Percentiles rank a stretch among this genome's conserved stretches.
Evolutionary conservation across 2,797 vertebrate genomes (phyloP).

Genomic region (Furcifer pardalis): DNA sequence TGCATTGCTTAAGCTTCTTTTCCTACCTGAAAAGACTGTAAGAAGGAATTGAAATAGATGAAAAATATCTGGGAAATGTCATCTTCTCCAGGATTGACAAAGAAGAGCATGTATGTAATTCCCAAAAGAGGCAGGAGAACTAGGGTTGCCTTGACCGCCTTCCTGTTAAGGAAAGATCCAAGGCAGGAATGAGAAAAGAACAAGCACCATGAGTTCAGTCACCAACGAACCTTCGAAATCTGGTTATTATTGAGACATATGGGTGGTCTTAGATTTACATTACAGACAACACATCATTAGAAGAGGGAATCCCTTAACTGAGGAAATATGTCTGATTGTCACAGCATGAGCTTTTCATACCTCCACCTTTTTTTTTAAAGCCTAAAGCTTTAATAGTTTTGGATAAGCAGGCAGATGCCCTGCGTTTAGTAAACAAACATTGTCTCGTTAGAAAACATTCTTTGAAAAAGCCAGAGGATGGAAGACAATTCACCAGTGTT

Average conservation of each 20-base stretch:
- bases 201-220: neutral
- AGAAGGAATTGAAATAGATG: conserved; percentile 98
- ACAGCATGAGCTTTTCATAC: too few relatives aligned
- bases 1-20: neutral
- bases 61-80: conserved; percentile 97
- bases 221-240: too few relatives aligned
- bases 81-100: conserved; percentile 95
- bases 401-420: too few relatives aligned
- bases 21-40: conserved; percentile 96
- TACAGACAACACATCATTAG: too few relatives aligned
- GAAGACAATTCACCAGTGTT: neutral
- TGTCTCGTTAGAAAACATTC: neutral
- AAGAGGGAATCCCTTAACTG: too few relatives aligned
- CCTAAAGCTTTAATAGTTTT: too few relatives aligned
- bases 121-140: conserved; percentile 94
- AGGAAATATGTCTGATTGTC: too few relatives aligned
- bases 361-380: too few relatives aligned
- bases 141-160: conserved; percentile 95
- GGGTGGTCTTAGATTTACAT: neutral
- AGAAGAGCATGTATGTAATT: conserved; percentile 98
- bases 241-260: neutral
- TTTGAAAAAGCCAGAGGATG: neutral
- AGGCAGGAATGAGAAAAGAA: neutral
- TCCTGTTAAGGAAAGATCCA: conserved; percentile 78
- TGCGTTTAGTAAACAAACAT: neutral